Evolutionary conservation across 2,113 vertebrate species (phyloP).

Genomic region (Spheniscus mendiculus): DNA sequence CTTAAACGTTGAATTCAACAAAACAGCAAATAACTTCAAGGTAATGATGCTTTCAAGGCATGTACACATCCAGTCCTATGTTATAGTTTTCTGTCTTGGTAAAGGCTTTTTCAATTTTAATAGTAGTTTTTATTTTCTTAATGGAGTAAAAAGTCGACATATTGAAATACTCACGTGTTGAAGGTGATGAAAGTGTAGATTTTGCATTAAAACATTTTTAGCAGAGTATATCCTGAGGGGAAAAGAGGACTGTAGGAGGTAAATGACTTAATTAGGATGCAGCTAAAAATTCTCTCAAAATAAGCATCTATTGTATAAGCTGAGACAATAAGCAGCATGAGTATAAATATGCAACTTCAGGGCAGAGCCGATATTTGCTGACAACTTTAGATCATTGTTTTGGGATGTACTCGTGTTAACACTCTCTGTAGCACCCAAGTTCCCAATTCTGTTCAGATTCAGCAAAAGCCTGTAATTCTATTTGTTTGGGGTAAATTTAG

Average conservation of each 20-base stretch:
- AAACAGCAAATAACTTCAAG: neutral
- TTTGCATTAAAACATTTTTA: conserved; percentile 9
- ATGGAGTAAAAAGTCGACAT: neutral
- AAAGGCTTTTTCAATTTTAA: conserved; percentile 31
- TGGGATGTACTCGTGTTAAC: neutral
- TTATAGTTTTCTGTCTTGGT: neutral
- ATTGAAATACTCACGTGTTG: neutral
- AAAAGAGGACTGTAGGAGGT: conserved; percentile 15
- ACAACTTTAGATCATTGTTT: neutral
- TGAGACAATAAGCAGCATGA: neutral
- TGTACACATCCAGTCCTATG: neutral
- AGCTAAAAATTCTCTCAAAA: conserved; percentile 25
- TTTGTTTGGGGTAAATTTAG: conserved; percentile 79
- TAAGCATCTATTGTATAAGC: neutral
- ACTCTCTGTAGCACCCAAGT: conserved; percentile 41
- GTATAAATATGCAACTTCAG: neutral
- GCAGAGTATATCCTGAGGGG: neutral
- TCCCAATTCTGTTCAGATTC: conserved; percentile 62
- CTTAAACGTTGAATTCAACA: neutral
- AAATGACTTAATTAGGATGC: conserved; percentile 50
- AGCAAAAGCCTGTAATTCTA: conserved; percentile 71
- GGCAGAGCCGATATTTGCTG: neutral
- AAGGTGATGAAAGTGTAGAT: neutral
- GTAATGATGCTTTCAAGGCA: conserved; percentile 14
- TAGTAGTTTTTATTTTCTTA: conserved; percentile 12